These are phyloP conservation scores for Datnioides undecimradiatus DNA, from an alignment of 2,113 vertebrate species.

Conservation along the genomic window DNA sequence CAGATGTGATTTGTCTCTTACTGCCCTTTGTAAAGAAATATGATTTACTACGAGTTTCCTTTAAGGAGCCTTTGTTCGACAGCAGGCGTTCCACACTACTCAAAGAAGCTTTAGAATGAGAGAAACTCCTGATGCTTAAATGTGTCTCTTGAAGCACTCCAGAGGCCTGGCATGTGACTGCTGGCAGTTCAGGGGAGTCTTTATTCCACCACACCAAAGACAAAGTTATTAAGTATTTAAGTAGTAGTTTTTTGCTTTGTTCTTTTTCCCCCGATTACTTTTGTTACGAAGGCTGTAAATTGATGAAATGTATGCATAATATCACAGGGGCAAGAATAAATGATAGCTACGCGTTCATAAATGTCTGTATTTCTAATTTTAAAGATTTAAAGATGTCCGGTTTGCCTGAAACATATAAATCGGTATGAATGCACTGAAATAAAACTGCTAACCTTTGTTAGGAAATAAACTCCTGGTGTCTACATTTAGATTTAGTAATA, in stretches of 20 bases:
- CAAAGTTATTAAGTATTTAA: not conserved
- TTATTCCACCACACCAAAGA: not conserved
- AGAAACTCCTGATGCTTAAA: conserved; percentile 2
- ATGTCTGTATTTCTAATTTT: no score
- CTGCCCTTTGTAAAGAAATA: not conserved
- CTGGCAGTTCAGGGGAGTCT: not conserved
- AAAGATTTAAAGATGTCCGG: no score
- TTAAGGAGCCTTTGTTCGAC: not conserved
- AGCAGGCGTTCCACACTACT: not conserved
- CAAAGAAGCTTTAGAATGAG: not conserved
- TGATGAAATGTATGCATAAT: not conserved
- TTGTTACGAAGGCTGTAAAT: not conserved
- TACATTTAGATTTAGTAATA: not conserved
- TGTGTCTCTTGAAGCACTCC: conserved; percentile 37
- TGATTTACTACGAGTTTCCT: not conserved
- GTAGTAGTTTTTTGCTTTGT: no score
- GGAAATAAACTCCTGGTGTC: not conserved
- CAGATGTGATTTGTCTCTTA: not conserved
- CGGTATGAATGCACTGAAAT: not conserved
- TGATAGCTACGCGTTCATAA: not conserved
- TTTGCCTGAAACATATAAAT: no score
- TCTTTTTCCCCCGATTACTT: not conserved
- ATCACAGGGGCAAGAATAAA: not conserved
- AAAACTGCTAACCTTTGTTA: not conserved
- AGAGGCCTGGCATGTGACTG: conserved; percentile 53